phyloP scores from a whole-genome alignment of 2,113 vertebrate genomes.

The Pelodiscus sinensis region DNA sequence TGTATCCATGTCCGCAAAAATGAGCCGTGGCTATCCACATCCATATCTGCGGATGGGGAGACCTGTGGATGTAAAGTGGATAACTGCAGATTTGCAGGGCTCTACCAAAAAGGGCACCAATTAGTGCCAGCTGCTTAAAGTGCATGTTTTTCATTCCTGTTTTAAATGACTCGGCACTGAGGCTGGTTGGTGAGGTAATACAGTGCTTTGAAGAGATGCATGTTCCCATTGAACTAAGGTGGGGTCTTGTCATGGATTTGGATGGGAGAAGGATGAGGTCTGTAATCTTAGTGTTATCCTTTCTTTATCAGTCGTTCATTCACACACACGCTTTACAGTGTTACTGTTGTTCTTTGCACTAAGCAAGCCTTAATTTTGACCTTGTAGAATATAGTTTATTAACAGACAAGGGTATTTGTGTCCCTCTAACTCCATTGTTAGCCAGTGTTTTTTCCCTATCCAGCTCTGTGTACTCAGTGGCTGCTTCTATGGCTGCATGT shows the following conservation, averaged over 20 bases:
- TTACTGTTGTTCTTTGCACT: not conserved
- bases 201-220: not conserved
- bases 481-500: slow-evolving; percentile 56
- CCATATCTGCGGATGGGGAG: too few relatives aligned
- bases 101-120: rapidly evolving
- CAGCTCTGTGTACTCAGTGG: slow-evolving; percentile 72
- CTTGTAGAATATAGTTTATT: not conserved
- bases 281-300: not conserved
- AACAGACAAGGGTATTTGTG: slow-evolving; percentile 50
- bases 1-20: too few relatives aligned
- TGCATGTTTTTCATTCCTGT: not conserved
- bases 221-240: not conserved
- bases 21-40: too few relatives aligned
- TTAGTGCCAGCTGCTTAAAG: not conserved
- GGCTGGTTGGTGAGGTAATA: not conserved
- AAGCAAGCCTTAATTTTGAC: rapidly evolving
- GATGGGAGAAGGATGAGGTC: rapidly evolving
- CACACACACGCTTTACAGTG: not conserved
- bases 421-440: slow-evolving; percentile 62
- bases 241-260: not conserved
- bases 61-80: too few relatives aligned
- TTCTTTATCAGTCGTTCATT: not conserved
- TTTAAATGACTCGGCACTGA: not conserved
- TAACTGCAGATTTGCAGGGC: too few relatives aligned
- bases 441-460: slow-evolving; percentile 65